A percentile compares a stretch with the other conserved stretches of the same genome.
Evolutionary conservation across 2,113 vertebrate species (phyloP).

Genomic region (Fulmarus glacialis): DNA sequence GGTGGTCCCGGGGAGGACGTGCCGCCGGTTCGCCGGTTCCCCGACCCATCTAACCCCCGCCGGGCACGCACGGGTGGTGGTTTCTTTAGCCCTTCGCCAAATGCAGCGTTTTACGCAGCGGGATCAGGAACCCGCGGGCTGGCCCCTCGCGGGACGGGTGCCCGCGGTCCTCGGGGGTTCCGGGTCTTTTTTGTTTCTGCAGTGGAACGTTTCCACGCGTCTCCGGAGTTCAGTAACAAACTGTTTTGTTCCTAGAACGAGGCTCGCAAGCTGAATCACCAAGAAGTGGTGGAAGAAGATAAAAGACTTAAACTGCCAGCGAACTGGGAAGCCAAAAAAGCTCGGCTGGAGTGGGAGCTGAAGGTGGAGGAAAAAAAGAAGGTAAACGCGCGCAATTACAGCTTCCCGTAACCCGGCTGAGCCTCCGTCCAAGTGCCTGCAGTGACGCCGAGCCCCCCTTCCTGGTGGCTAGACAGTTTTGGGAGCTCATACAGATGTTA

Average conservation of each 20-base stretch:
- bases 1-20: not conserved
- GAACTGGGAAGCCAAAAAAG: slow-evolving; percentile 96
- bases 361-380: slow-evolving; percentile 89
- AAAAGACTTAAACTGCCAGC: slow-evolving; percentile 89
- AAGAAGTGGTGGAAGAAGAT: slow-evolving; percentile 94
- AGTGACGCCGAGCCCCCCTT: accelerated
- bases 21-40: too few species aligned
- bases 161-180: accelerated
- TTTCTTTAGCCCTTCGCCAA: too few species aligned
- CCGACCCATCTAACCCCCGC: accelerated
- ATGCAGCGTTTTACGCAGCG: accelerated
- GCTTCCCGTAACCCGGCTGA: not conserved
- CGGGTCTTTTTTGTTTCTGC: accelerated
- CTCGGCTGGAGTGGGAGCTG: slow-evolving; percentile 91
- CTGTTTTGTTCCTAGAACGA: slow-evolving; percentile 79
- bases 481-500: accelerated
- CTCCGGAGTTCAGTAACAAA: not conserved
- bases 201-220: accelerated
- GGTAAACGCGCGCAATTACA: slow-evolving; percentile 16
- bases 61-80: accelerated
- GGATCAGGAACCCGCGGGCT: accelerated
- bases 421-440: accelerated
- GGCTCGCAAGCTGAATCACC: slow-evolving; percentile 92
- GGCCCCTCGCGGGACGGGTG: accelerated
- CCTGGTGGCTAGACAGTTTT: accelerated